Conservation (phyloP, 2,113 vertebrate species). For the Actinemys pallida region DNA sequence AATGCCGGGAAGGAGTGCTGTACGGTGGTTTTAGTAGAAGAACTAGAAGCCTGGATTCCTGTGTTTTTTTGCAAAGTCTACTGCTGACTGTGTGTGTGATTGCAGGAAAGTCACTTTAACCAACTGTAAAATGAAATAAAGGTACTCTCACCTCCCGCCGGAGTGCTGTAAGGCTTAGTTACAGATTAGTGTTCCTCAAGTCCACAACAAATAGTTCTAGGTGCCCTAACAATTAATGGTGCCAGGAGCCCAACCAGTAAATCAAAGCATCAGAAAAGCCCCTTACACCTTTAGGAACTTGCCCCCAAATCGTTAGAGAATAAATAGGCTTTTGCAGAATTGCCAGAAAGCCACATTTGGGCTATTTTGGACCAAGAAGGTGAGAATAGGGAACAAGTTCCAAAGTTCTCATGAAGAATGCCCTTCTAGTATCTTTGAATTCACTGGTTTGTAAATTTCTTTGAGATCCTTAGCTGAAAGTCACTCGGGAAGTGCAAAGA, state of each 20-base stretch:
- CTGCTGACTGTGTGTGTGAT: neutral
- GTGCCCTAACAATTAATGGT: neutral
- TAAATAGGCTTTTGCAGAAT: neutral
- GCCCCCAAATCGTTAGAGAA: neutral
- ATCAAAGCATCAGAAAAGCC: neutral
- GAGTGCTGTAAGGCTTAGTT: neutral
- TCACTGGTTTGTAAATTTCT: neutral
- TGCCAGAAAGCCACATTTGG: neutral
- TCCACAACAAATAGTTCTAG: rapidly evolving
- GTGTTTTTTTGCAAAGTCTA: neutral
- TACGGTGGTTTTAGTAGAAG: rapidly evolving
- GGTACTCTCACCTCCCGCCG: neutral
- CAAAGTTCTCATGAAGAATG: neutral
- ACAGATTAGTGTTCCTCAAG: neutral
- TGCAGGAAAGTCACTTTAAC: neutral
- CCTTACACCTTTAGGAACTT: neutral
- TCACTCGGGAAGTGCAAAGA: neutral
- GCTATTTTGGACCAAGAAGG: neutral
- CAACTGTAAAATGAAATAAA: neutral
- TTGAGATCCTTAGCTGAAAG: neutral
- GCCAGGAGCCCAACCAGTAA: neutral
- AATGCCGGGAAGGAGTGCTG: rapidly evolving
- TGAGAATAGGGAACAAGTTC: neutral
- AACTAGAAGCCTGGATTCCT: neutral
- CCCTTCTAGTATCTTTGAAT: neutral